Conservation (phyloP, 2,888 invertebrate species). For the Craniophora ligustri region DNA sequence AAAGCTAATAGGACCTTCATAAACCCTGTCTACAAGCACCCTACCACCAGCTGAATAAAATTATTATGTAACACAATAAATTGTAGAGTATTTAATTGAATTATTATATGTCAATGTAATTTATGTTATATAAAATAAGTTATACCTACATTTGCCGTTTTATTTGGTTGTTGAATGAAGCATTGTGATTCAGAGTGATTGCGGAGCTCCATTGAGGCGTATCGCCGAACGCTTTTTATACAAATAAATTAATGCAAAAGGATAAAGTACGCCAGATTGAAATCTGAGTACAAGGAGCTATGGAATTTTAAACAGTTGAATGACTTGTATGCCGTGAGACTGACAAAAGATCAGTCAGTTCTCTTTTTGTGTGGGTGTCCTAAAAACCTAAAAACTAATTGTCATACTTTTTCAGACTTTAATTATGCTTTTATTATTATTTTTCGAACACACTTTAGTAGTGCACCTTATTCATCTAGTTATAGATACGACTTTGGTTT, state of each 20-base stretch:
- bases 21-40: no score
- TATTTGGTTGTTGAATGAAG: constrained; percentile 16
- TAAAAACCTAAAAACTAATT: no score
- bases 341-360: constrained; percentile 1
- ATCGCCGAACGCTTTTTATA: constrained; percentile 26
- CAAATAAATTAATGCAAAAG: constrained; percentile 6
- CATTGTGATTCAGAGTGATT: constrained; percentile 23
- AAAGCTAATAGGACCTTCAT: no score
- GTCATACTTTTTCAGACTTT: no score
- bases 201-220: constrained; percentile 14
- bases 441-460: no score
- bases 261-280: constrained; percentile 19
- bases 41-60: no score
- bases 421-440: no score
- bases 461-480: no score
- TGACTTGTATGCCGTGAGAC: background rate
- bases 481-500: no score
- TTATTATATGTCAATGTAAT: constrained; percentile 16
- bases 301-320: constrained; percentile 18
- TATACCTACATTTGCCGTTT: constrained; percentile 14
- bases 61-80: no score
- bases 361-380: no score
- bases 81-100: background rate
- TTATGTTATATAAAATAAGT: constrained; percentile 28
- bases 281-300: constrained; percentile 12